Conservation (phyloP, 1,140 invertebrate species). For the Ruditapes philippinarum region DNA sequence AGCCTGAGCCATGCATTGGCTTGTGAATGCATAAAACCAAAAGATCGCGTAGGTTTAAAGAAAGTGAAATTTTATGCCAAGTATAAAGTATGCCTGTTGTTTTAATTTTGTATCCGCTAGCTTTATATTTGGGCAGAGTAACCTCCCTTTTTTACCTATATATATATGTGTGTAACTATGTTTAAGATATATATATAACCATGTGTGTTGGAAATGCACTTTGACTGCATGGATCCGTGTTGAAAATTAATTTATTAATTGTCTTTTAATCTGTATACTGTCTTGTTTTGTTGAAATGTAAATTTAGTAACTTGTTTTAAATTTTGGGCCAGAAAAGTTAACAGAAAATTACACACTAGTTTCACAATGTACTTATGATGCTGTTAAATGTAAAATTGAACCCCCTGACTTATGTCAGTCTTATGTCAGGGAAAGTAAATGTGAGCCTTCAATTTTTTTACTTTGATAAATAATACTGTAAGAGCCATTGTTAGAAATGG, state of each 20-base stretch:
- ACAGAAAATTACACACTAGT: too few relatives aligned
- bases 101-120: constrained; percentile 59
- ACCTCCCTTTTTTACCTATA: constrained; percentile 27
- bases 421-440: too few relatives aligned
- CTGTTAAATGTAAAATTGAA: too few relatives aligned
- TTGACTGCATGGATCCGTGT: constrained; percentile 8
- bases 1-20: constrained; percentile 54
- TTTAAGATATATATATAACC: neutral
- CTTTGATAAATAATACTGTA: too few relatives aligned
- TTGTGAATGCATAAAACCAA: constrained; percentile 58
- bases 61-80: constrained; percentile 56
- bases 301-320: too few relatives aligned
- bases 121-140: constrained; percentile 39
- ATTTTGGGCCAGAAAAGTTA: too few relatives aligned
- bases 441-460: too few relatives aligned
- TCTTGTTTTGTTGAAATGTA: too few relatives aligned
- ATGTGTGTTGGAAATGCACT: neutral
- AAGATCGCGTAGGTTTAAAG: constrained; percentile 46
- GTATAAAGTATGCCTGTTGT: constrained; percentile 57
- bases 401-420: too few relatives aligned
- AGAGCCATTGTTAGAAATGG: too few relatives aligned
- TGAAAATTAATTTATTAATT: neutral
- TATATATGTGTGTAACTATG: constrained; percentile 27
- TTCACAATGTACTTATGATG: too few relatives aligned
- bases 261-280: too few relatives aligned